Base-by-base conservation (phyloP, 2,888 invertebrate species). In the Campoplex nolae region DNA sequence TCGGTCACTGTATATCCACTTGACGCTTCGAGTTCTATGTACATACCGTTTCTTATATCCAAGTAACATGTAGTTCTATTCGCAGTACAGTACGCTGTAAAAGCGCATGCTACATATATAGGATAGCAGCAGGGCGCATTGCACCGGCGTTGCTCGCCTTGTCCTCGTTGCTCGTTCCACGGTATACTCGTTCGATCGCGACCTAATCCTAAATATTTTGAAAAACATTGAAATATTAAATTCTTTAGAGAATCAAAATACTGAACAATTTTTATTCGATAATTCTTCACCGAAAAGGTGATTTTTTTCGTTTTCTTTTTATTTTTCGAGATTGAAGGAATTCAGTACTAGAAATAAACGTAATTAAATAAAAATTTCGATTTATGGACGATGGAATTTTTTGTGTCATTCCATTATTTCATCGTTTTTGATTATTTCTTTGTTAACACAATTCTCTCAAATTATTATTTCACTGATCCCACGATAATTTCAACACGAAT, bases 1-100 rank as follows among this genome's bases (percentile, higher is more conserved):
- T 93, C 93, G 93, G 93, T 92, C 93, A 92, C 77, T 67, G 32
- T 68, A 62, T 62, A 62, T 62, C 58, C 58, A 42, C 38, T 32
- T n/a, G 58, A 75, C 79, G 70, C 48, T 62, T 85, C 51, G 54
- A 13, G 67, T 81, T 76, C 62, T 32, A 45, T 56, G 8, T 77
- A 23, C 23, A 28, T 77, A 77, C 54, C 79, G 70, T 77, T 83
- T 78, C 16, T 58, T 67, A 67, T 62, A 76, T 56, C 54, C 45
- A 45, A 23, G 23, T 51, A 23, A 65, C 48, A 51, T 68, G 28
- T 54, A n/a, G n/a, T 38, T 38, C 28, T 71, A 45, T 42, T 71
- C 42, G 79, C 62, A 51, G n/a, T 62, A 58, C 11, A 45, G 16
- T n/a, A 48, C 35, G n/a, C 73, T 73, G 51, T 71, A 62, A 65